phyloP scores from a whole-genome alignment of 92 coral and sea anemone genomes.

The Phymanthus crucifer region DNA sequence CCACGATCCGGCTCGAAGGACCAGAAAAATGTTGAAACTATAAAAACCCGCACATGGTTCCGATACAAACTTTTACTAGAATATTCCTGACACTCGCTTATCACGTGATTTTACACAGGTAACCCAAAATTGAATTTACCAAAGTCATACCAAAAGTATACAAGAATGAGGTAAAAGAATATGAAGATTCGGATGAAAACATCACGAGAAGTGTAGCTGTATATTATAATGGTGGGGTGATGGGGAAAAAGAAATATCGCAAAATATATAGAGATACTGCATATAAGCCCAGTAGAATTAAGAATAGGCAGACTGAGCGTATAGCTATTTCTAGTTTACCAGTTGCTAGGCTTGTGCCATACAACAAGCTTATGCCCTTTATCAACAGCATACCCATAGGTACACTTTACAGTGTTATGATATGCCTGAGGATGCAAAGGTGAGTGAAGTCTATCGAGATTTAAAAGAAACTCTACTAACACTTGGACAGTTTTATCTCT shows the following conservation, averaged over 20 bases:
- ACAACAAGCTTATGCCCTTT: slow-evolving; percentile 43
- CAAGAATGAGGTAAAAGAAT: slow-evolving; percentile 11
- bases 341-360: slow-evolving; percentile 47
- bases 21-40: too few relatives aligned
- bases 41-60: too few relatives aligned
- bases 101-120: too few relatives aligned
- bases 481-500: slow-evolving; percentile 63
- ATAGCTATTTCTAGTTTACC: slow-evolving; percentile 42
- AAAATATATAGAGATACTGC: slow-evolving; percentile 42
- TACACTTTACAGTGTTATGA: slow-evolving; percentile 45
- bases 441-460: slow-evolving; percentile 50
- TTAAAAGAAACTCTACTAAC: slow-evolving; percentile 58
- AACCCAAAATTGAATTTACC: too few relatives aligned
- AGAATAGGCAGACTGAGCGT: slow-evolving; percentile 31
- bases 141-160: slow-evolving; percentile 35
- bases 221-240: slow-evolving; percentile 54
- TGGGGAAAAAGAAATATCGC: slow-evolving; percentile 60
- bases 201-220: slow-evolving; percentile 58
- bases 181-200: slow-evolving; percentile 56
- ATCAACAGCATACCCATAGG: slow-evolving; percentile 35
- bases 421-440: slow-evolving; percentile 37
- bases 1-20: too few relatives aligned
- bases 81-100: too few relatives aligned
- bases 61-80: too few relatives aligned
- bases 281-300: slow-evolving; percentile 25